Evolutionary conservation across 2,113 vertebrate species (phyloP).

Genomic region (Desmodus rotundus): DNA sequence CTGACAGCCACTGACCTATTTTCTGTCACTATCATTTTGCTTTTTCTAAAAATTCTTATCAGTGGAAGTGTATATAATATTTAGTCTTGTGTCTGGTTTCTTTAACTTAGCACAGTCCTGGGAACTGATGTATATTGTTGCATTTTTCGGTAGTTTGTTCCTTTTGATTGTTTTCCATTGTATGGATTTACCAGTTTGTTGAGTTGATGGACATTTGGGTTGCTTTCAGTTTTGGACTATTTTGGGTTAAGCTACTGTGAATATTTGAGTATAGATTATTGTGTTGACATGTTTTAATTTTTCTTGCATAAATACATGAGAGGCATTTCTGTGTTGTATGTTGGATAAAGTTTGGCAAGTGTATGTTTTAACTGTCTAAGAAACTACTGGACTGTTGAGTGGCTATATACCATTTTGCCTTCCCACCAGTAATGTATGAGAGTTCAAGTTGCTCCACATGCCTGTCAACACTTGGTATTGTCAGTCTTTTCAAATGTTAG

Average conservation of each 20-base stretch:
- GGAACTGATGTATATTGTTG: background rate
- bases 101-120: background rate
- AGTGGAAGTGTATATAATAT: background rate
- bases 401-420: background rate
- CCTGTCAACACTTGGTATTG: background rate
- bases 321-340: background rate
- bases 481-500: background rate
- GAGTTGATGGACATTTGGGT: background rate
- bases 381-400: background rate
- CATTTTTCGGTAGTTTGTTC: background rate
- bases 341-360: background rate
- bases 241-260: background rate
- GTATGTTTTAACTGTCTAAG: background rate
- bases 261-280: background rate
- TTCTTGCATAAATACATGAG: background rate
- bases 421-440: background rate
- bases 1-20: background rate
- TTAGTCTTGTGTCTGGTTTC: background rate
- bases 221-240: background rate
- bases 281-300: background rate
- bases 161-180: background rate
- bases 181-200: background rate
- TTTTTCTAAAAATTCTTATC: background rate
- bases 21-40: background rate
- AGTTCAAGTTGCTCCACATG: constrained; percentile 20